Evolutionary conservation across 2,113 vertebrate genomes (phyloP).

Genomic region (Brienomyrus longianalis): DNA sequence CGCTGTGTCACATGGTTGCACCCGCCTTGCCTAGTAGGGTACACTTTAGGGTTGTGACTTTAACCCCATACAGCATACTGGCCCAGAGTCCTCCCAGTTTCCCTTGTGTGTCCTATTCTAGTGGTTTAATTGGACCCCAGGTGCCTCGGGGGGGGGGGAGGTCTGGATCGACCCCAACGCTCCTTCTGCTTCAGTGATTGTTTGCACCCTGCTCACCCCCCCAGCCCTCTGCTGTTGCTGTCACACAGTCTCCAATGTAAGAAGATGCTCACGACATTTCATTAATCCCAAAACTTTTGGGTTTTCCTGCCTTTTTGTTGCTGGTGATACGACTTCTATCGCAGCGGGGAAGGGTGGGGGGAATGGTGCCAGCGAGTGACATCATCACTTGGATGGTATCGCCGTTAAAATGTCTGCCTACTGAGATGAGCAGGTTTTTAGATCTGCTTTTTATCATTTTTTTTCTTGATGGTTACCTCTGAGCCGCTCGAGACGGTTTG

Average conservation of each 20-base stretch:
- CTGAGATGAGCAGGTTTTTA: not conserved
- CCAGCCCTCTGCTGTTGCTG: constrained; percentile 25
- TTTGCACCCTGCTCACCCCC: constrained; percentile 21
- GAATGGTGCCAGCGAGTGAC: not conserved
- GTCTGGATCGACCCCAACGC: not conserved
- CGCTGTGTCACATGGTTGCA: not conserved
- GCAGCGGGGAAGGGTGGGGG: too few relatives aligned
- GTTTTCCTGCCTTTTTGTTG: not conserved
- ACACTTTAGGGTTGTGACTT: not conserved
- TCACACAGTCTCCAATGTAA: not conserved
- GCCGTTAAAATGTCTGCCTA: not conserved
- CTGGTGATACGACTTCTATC: not conserved
- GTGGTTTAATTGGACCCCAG: not conserved
- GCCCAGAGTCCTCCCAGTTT: not conserved
- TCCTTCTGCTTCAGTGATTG: constrained; percentile 1
- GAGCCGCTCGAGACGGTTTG: not conserved
- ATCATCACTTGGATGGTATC: not conserved
- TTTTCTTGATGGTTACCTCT: not conserved
- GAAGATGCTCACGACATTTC: not conserved
- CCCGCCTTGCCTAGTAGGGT: not conserved
- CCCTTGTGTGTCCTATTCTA: not conserved
- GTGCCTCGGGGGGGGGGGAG: not conserved
- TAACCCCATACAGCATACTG: not conserved
- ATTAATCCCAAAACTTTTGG: not conserved
- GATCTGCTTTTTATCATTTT: not conserved